Base-by-base conservation (phyloP, 2,113 vertebrate genomes). In the Gorsachius goisagi region DNA sequence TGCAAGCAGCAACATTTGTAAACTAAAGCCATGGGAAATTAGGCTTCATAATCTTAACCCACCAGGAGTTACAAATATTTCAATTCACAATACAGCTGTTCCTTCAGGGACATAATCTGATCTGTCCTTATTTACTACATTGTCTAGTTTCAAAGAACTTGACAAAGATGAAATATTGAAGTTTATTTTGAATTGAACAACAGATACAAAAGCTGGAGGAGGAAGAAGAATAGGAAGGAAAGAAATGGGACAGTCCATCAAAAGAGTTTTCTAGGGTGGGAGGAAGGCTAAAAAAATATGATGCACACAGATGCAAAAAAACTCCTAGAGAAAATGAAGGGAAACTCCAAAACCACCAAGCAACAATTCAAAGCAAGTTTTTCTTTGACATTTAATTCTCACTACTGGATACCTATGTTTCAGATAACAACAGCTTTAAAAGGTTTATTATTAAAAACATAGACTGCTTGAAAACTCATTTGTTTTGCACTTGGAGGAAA, bases 371-470 rank as follows among this genome's bases (percentile, higher is more conserved):
- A 84, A 88, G 23, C 16, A 64, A 91, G 37, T 64, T 59, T 71
- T 81, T 89, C 47, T 93, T 85, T 85, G 77, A 85, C 77, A 84
- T 89, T 86, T 86, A 75, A 85, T 85, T 92, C 77, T 78, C 33
- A 56, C 35, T 39, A 35, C 44, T 56, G 30, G 60, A 85, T 81
- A 67, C 15, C 19, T 59, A 60, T 9, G 6, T 89, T 95, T 75
- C 53, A 87, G 89, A 78, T 73, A 94, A 89, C 30, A 82, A 47
- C 7, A 86, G 39, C 35, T 92, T 89, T 91, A 78, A 75, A 72
- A 78, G 44, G 56, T 63, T 89, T 68, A 64, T 77, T 77, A 93
- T 73, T 93, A 72, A 82, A 92, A 58, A 79, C 33, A 81, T 1
- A 87, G 53, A 60, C 33, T 1, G 4, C 45, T 45, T 53, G 56